Conservation (phyloP, 1,140 invertebrate species). For the Hetaerina americana region DNA sequence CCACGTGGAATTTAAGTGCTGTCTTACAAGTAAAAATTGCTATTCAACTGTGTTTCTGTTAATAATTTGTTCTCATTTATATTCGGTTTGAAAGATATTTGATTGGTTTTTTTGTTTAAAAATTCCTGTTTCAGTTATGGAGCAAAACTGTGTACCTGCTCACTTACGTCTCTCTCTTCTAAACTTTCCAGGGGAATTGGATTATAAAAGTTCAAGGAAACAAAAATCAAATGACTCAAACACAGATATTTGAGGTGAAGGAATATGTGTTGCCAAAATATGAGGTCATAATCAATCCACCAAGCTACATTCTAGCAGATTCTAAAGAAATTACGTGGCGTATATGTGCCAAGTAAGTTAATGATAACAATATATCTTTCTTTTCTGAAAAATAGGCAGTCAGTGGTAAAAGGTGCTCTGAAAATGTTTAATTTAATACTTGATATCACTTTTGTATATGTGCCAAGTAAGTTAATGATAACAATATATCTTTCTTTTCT, state of each 20-base stretch:
- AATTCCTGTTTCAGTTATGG: too few relatives aligned
- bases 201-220: constrained; percentile 35
- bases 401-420: background rate
- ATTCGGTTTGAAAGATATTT: too few relatives aligned
- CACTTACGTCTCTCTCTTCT: too few relatives aligned
- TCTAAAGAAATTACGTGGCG: constrained; percentile 35
- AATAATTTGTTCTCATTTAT: too few relatives aligned
- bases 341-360: constrained; percentile 44
- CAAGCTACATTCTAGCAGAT: constrained; percentile 40
- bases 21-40: too few relatives aligned
- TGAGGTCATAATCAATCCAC: constrained; percentile 45
- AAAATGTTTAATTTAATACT: background rate
- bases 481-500: background rate
- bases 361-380: background rate
- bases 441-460: constrained; percentile 36
- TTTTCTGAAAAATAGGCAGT: background rate
- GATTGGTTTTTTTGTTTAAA: too few relatives aligned
- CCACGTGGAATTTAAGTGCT: too few relatives aligned
- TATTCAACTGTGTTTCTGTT: too few relatives aligned
- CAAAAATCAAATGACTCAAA: constrained; percentile 21
- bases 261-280: constrained; percentile 52
- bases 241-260: constrained; percentile 39
- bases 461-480: constrained; percentile 35
- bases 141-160: too few relatives aligned
- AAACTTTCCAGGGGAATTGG: constrained; percentile 41